These are phyloP conservation scores for Scortum barcoo DNA, from an alignment of 2,113 vertebrate species.

Conservation along the genomic window DNA sequence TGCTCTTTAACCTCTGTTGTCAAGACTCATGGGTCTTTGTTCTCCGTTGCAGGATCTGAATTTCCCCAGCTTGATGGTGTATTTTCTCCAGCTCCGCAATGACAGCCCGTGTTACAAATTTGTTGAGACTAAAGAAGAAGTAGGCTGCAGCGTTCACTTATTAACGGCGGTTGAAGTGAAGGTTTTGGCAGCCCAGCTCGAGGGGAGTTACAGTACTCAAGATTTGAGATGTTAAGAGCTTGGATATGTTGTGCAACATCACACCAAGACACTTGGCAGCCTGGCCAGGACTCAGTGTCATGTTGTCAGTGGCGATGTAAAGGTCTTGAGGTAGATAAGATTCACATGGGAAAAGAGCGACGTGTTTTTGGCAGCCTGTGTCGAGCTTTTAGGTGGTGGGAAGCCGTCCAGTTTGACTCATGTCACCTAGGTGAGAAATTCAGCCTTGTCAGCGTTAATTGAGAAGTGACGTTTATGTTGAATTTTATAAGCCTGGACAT, in stretches of 20 bases:
- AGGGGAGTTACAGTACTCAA: not conserved
- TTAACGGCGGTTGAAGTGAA: slow-evolving; percentile 12
- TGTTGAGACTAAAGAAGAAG: not conserved
- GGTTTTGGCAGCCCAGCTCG: slow-evolving; percentile 15
- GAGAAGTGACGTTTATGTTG: not conserved
- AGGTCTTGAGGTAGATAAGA: slow-evolving; percentile 34
- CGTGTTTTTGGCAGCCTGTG: slow-evolving; percentile 31
- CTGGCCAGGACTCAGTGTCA: slow-evolving; percentile 33
- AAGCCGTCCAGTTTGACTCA: slow-evolving; percentile 29
- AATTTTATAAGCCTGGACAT: not conserved
- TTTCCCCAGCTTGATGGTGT: not conserved
- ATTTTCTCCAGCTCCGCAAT: not conserved
- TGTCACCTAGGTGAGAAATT: slow-evolving; percentile 36
- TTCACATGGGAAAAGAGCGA: slow-evolving; percentile 35
- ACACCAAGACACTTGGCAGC: slow-evolving; percentile 24
- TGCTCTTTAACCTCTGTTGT: slow-evolving; percentile 20
- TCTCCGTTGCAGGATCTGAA: not conserved
- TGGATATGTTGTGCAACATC: slow-evolving; percentile 53
- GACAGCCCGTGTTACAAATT: not conserved
- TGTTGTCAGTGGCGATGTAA: slow-evolving; percentile 54
- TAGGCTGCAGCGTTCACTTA: slow-evolving; percentile 2
- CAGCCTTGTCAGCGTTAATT: slow-evolving; percentile 20
- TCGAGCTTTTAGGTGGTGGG: slow-evolving; percentile 25
- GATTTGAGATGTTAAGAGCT: slow-evolving; percentile 29
- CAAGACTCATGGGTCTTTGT: not conserved